These are phyloP conservation scores for Sebastes schlegelii DNA, from an alignment of 2,113 vertebrate genomes.

Conservation along the genomic window DNA sequence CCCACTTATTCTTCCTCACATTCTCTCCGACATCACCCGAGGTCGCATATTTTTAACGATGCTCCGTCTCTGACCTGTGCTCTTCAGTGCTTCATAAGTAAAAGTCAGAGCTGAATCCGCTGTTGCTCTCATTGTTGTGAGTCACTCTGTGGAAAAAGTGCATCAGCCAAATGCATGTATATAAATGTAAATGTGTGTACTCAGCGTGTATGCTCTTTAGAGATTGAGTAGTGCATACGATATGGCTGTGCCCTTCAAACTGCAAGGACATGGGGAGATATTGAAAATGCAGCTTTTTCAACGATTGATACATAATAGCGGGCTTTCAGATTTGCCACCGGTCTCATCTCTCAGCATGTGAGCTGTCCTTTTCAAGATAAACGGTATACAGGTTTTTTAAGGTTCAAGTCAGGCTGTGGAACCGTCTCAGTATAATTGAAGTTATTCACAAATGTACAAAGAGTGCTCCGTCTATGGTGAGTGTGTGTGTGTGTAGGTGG, in stretches of 20 bases:
- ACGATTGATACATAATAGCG: conserved; percentile 30
- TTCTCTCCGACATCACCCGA: not conserved
- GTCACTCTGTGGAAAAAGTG: conserved; percentile 12
- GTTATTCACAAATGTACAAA: not conserved
- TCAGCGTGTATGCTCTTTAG: conserved; percentile 18
- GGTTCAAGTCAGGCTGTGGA: not conserved
- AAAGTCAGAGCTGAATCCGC: not conserved
- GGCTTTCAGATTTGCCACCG: conserved; percentile 17
- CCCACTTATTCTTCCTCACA: not conserved
- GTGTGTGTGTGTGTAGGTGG: not conserved
- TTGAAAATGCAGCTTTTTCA: conserved; percentile 50
- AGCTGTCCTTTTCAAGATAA: conserved; percentile 15
- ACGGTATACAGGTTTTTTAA: not conserved
- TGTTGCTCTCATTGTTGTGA: not conserved
- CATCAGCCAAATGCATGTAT: conserved; percentile 45
- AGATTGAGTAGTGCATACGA: conserved; percentile 16
- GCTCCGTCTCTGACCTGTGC: conserved; percentile 25
- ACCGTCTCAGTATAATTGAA: not conserved
- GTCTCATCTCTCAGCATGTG: not conserved
- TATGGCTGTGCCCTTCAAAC: conserved; percentile 52
- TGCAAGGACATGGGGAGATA: conserved; percentile 44
- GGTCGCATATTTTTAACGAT: not conserved
- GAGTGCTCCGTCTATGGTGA: not conserved
- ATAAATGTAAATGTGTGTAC: conserved; percentile 51
- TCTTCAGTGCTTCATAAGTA: not conserved